These are phyloP conservation scores for Nibea albiflora DNA, from an alignment of 2,113 vertebrate genomes.

Conservation along the genomic window DNA sequence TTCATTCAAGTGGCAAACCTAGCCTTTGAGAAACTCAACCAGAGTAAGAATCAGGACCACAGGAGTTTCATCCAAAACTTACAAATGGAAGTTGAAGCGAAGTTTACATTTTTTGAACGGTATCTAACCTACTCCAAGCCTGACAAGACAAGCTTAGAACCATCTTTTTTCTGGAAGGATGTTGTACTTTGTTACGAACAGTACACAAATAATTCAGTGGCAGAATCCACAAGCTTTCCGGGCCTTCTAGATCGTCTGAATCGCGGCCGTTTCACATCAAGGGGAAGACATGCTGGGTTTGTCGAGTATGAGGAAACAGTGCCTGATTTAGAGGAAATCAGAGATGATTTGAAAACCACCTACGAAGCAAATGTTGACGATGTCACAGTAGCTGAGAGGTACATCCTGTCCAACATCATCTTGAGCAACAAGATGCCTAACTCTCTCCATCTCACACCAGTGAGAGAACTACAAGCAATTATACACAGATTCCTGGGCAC, in stretches of 20 bases:
- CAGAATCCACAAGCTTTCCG: conserved; percentile 56
- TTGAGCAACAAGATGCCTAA: conserved; percentile 38
- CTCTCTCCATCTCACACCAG: neutral
- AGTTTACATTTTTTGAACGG: conserved; percentile 67
- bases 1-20: conserved; percentile 61
- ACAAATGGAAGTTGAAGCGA: conserved; percentile 21
- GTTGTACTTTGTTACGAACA: conserved; percentile 9
- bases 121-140: conserved; percentile 63
- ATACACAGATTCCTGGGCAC: conserved; percentile 11
- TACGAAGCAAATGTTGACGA: neutral
- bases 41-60: neutral
- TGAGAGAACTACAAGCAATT: conserved; percentile 34
- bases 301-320: neutral
- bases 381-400: conserved; percentile 22
- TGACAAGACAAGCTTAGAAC: conserved; percentile 17
- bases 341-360: neutral
- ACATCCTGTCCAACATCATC: conserved; percentile 67
- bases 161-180: neutral
- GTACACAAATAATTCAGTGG: conserved; percentile 17
- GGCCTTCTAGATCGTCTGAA: conserved; percentile 28
- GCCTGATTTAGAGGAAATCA: conserved; percentile 15
- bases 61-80: neutral
- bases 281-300: neutral
- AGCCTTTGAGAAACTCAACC: neutral
- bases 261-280: conserved; percentile 15